These are phyloP conservation scores for Triops cancriformis DNA, from an alignment of 1,140 invertebrate genomes.

Conservation along the genomic window DNA sequence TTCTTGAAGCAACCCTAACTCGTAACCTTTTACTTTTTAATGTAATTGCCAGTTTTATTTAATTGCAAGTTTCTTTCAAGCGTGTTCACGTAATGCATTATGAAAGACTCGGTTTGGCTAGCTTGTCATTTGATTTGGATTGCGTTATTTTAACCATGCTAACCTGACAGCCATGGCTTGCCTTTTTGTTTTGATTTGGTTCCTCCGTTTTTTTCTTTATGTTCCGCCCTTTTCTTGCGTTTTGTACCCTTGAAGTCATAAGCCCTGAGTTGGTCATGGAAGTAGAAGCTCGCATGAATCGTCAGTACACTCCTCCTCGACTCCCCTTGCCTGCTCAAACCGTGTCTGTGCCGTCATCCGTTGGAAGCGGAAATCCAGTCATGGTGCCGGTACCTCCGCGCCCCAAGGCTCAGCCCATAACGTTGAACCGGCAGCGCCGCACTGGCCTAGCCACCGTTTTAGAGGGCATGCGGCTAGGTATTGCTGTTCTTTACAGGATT, in stretches of 20 bases:
- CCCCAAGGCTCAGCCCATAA: slow-evolving; percentile 28
- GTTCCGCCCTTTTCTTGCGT: background rate
- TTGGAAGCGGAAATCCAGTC: background rate
- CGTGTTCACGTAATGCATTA: slow-evolving; percentile 21
- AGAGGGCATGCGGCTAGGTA: slow-evolving; percentile 25
- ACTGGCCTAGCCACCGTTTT: slow-evolving; percentile 26
- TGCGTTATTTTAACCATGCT: background rate
- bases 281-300: slow-evolving; percentile 78
- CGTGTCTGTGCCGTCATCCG: slow-evolving; percentile 17
- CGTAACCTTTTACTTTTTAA: slow-evolving; percentile 34
- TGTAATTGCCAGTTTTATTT: slow-evolving; percentile 43
- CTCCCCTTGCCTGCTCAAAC: slow-evolving; percentile 35
- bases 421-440: slow-evolving; percentile 27
- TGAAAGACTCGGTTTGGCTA: background rate
- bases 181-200: slow-evolving; percentile 35
- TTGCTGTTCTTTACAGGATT: slow-evolving; percentile 1
- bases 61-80: slow-evolving; percentile 44
- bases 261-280: slow-evolving; percentile 76
- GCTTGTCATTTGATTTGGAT: background rate
- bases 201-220: slow-evolving; percentile 32
- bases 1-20: background rate
- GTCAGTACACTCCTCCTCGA: slow-evolving; percentile 62
- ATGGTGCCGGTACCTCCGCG: slow-evolving; percentile 30
- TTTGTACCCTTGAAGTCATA: slow-evolving; percentile 52
- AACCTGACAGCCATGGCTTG: slow-evolving; percentile 18